These are phyloP conservation scores for Rattus norvegicus DNA, from an alignment of 2,113 vertebrate genomes.

Conservation along the genomic window DNA sequence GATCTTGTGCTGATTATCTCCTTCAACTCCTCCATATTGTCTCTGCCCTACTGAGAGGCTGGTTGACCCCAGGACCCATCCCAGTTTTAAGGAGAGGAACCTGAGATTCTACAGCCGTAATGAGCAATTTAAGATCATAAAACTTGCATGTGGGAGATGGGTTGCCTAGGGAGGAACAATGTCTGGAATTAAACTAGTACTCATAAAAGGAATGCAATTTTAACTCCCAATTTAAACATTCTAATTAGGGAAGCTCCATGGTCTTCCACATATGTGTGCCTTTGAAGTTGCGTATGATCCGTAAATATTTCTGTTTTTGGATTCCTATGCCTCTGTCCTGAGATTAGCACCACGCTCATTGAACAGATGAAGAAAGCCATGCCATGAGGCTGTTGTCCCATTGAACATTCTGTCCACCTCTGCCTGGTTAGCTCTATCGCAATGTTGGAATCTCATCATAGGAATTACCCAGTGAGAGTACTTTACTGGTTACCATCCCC, in stretches of 20 bases:
- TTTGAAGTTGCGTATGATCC: neutral
- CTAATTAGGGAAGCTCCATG: neutral
- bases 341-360: neutral
- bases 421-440: neutral
- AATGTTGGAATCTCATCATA: neutral
- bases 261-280: neutral
- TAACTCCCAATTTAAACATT: neutral
- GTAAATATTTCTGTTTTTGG: neutral
- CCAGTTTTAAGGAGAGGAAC: neutral
- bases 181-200: neutral
- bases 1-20: neutral
- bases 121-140: neutral
- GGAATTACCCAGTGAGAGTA: neutral
- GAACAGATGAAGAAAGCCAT: neutral
- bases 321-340: neutral
- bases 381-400: neutral
- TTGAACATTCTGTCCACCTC: neutral
- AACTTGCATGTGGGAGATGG: neutral
- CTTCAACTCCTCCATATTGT: neutral
- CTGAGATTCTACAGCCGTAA: neutral
- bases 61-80: neutral
- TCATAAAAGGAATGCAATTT: rapidly evolving
- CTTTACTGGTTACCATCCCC: neutral
- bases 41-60: neutral
- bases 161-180: neutral